Evolutionary conservation across 23 tunicate genomes (phyloP), one percentile per base, ranked within the genome.

Genomic region (Clavelina lepadiformis): DNA sequence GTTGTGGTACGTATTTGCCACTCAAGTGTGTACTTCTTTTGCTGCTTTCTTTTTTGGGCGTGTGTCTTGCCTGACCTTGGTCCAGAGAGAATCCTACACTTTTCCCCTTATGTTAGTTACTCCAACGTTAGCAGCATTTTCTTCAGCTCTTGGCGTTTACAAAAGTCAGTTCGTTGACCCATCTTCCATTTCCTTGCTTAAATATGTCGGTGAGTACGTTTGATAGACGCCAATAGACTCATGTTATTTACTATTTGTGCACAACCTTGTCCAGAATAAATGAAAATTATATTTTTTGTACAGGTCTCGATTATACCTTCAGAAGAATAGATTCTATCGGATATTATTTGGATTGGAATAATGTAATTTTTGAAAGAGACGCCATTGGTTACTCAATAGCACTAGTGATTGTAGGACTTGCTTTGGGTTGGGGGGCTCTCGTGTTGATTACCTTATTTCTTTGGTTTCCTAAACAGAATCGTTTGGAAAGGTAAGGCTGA

Each of bases 11-110:
- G 81, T 83, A 30, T 73, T 78, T 3, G 57, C 63, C 56, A 82
- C 85, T 2, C 85, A 86, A 35, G 46, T 63, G 3, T 33, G 71
- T 56, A 65, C 76, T 25, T 32, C 85, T 0, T 58, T 86, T 24
- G 86, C 76, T 11, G 71, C 72, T 2, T 86, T 78, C 71, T 78
- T 71, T 46, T 68, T 86, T 31, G 95, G 95, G 2, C 63, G 95
- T 29, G 68, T 86, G 28, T 85, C 95, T 31, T 86, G 86, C 53
- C 47, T 71, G 63, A 86, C 95, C 3, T 36, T 52, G 41, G 47
- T 72, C 18, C 95, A 86, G 38, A 27, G 69, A 3, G 58, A 35
- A 28, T 45, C 77, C 0, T 86, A 81, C 45, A 38, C 95, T 8
- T 55, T 79, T 29, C 95, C 95, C 8, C 28, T 86, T 33, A 53